These are phyloP conservation scores for Adoxophyes honmai DNA, from an alignment of 1,140 invertebrate species.

Conservation along the genomic window DNA sequence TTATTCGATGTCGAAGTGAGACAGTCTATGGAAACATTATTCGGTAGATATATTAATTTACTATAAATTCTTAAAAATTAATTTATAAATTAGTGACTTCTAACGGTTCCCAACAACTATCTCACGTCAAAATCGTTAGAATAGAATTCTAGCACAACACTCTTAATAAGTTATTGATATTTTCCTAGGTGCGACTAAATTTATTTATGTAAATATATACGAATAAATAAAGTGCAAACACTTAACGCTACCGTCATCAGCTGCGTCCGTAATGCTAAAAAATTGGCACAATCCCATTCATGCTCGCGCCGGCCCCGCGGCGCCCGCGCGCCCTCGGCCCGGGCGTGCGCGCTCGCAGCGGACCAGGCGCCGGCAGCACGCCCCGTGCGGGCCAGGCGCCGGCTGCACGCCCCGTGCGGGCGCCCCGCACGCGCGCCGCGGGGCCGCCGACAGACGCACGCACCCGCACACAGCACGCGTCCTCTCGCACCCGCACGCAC, in stretches of 20 bases:
- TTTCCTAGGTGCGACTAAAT: conserved; percentile 75
- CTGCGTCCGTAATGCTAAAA: conserved; percentile 61
- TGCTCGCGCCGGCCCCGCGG: conserved; percentile 22
- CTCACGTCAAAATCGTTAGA: conserved; percentile 66
- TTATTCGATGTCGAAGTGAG: conserved; percentile 68
- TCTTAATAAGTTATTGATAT: conserved; percentile 77
- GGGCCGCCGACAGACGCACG: neutral
- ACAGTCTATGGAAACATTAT: conserved; percentile 52
- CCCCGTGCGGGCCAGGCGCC: neutral
- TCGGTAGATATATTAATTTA: conserved; percentile 63
- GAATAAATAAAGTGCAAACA: conserved; percentile 77
- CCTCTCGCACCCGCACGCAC: conserved; percentile 18
- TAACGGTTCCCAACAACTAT: conserved; percentile 57
- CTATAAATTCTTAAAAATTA: conserved; percentile 74
- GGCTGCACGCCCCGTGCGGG: conserved; percentile 9
- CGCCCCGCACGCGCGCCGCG: conserved; percentile 20
- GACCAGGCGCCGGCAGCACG: conserved; percentile 15
- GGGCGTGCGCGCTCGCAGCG: neutral
- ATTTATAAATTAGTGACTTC: conserved; percentile 73
- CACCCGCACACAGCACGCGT: conserved; percentile 20
- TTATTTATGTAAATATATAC: conserved; percentile 71
- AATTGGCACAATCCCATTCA: conserved; percentile 73
- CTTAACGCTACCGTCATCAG: conserved; percentile 67
- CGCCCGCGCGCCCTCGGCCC: neutral
- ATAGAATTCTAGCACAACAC: conserved; percentile 74